Evolutionary conservation across 2,113 vertebrate species (phyloP), one percentile per base, ranked within the genome.

Genomic region (Tetrax tetrax): DNA sequence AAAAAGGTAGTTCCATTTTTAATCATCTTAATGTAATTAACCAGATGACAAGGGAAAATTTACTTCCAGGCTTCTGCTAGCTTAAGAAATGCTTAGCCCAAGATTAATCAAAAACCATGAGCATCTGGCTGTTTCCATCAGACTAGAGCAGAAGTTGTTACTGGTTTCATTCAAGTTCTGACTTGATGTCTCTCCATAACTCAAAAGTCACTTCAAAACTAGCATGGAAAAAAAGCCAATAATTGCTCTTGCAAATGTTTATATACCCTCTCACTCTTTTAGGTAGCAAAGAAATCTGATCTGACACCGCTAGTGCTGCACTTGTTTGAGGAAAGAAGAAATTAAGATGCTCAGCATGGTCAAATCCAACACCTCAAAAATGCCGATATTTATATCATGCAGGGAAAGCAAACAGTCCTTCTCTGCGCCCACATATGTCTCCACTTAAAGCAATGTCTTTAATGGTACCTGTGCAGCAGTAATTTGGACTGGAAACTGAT

Each of bases 1-100:
- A 48, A 70, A 81, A 94, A 70, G 7, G 17, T 25, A 95, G 43
- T 37, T 65, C 21, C 20, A 33, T 57, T 90, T 97, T 84, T 78
- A 93, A 78, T 86, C 53, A 94, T 19, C 33, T 64, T 66, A 64
- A 75, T 74, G 37, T 71, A 92, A 90, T 79, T 65, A 89, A 93
- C 65, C 37, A 79, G 51, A 71, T 60, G 21, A 87, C 24, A 89
- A 0, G 2, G 29, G 38, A 90, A 74, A 14, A 53, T 53, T 84
- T 56, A 64, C 56, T 88, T 83, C 38, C 61, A 82, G 72, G 41
- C 29, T 71, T 83, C 60, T 81, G 35, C 12, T 72, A 50, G 48
- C 57, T 93, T 53, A 78, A 64, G 68, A 90, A 93, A 72, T 11
- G 28, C 35, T 74, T 83, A 87, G 65, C 5, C 24, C 27, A 51